Evolutionary conservation across 2,113 vertebrate species (phyloP).

Genomic region (Anarrhichthys ocellatus): DNA sequence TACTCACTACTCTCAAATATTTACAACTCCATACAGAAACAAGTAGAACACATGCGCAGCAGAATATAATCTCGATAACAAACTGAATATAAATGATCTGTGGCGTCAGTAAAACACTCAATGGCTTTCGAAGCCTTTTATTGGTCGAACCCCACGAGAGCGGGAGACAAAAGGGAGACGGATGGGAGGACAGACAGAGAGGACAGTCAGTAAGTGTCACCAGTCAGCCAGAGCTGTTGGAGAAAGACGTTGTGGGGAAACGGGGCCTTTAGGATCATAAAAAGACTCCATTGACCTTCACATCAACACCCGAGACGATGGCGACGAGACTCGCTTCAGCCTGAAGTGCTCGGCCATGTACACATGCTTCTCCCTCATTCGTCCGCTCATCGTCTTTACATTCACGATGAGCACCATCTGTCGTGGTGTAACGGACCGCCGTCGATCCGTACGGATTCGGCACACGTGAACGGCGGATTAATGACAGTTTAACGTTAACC

Average conservation of each 20-base stretch:
- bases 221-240: constrained; percentile 35
- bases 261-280: constrained; percentile 18
- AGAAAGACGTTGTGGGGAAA: constrained; percentile 11
- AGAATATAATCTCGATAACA: not conserved
- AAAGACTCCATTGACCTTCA: constrained; percentile 8
- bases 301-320: not conserved
- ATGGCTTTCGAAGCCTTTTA: not conserved
- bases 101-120: not conserved
- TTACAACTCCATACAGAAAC: not conserved
- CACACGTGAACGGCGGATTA: too few species aligned
- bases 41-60: not conserved
- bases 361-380: not conserved
- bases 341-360: not conserved
- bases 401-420: not conserved
- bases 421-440: too few species aligned
- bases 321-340: constrained; percentile 5
- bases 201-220: not conserved
- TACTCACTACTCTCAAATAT: too few species aligned
- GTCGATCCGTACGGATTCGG: too few species aligned
- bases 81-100: not conserved
- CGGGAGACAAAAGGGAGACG: constrained; percentile 9
- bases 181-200: not conserved
- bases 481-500: too few species aligned
- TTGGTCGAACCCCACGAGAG: not conserved
- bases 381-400: not conserved